Percentiles rank a stretch among this genome's conserved stretches.
phyloP scores from a whole-genome alignment of 1,140 invertebrate genomes.

The Meloidogyne chitwoodi region DNA sequence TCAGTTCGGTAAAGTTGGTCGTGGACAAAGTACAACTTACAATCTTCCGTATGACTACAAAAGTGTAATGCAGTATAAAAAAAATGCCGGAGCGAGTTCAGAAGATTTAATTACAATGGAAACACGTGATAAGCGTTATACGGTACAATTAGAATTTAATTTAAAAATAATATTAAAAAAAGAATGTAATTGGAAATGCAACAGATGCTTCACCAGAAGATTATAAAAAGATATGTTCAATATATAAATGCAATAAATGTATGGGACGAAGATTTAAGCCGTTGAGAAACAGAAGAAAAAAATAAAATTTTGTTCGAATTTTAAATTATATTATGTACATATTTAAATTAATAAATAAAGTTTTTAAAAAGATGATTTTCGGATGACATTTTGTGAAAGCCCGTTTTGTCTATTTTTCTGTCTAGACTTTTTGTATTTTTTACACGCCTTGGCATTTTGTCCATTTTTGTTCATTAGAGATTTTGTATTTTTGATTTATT shows the following conservation, averaged over 20 bases:
- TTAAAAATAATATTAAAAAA: slow-evolving; percentile 21
- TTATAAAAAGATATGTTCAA: slow-evolving; percentile 52
- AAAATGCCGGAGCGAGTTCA: slow-evolving; percentile 45
- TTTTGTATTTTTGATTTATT: no score
- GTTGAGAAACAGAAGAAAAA: background rate
- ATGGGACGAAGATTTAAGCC: slow-evolving; percentile 41
- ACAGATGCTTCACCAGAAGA: slow-evolving; percentile 49
- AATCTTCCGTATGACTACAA: slow-evolving; percentile 51
- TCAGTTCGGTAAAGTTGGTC: slow-evolving; percentile 52
- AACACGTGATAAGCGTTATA: slow-evolving; percentile 34
- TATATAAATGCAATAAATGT: slow-evolving; percentile 43
- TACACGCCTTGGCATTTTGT: background rate
- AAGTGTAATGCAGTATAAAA: slow-evolving; percentile 54
- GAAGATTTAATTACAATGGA: slow-evolving; percentile 42
- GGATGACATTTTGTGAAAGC: no score
- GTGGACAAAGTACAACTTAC: slow-evolving; percentile 50
- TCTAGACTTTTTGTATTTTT: background rate
- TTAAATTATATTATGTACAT: no score
- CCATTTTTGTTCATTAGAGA: no score
- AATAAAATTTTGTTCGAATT: background rate
- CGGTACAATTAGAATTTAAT: slow-evolving; percentile 25
- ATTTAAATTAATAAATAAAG: no score
- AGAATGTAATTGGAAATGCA: slow-evolving; percentile 54
- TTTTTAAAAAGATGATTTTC: background rate
- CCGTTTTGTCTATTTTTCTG: no score